Base-by-base conservation (phyloP, 64 coral and sea anemone genomes). In the Acropora tenuis region DNA sequence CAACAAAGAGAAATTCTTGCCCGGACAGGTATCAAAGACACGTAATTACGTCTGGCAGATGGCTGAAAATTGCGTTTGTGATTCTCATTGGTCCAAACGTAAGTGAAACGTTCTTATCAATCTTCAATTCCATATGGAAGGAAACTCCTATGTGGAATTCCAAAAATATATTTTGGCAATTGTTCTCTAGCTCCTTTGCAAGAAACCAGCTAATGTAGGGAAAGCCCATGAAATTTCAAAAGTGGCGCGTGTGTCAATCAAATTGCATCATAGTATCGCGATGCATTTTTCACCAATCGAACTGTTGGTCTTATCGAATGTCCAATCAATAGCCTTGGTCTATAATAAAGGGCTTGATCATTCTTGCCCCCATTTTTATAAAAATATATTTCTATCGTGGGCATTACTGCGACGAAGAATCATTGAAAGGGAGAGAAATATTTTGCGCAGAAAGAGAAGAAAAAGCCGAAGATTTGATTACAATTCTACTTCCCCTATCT, bases 171-270 rank as follows among this genome's bases (percentile, higher is more conserved):
- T 30, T 30, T 30, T 30, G 11, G 60, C 2, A 63, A 63, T 63
- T 12, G 11, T 63, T 2, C 60, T 7, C 16, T 10, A n/a, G n/a
- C n/a, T 30, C 30, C 30, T 30, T 30, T 30, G 30, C 30, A 30
- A 30, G 30, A 30, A 30, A 30, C 30, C 30, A 30, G 30, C 30
- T 30, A 30, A 30, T 30, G 30, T 30, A 30, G 80, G 42, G 13
- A 68, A 48, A 84, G 81, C 48, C 55, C 61, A 43, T 43, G 8
- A 65, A 68, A 19, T 61, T 84, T 84, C 47, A n/a, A 84, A 84
- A 67, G 43, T 84, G 82, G 61, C 63, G 82, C 82, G 61, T 30
- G 30, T 30, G 30, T 84, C 82, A 84, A 44, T 69, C 43, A 13
- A 41, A 69, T 84, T 67, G 71, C 82, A 84, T 84, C 82, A 84